Evolutionary conservation across 2,797 vertebrate genomes (phyloP).

Genomic region (Peromyscus melanophrys): DNA sequence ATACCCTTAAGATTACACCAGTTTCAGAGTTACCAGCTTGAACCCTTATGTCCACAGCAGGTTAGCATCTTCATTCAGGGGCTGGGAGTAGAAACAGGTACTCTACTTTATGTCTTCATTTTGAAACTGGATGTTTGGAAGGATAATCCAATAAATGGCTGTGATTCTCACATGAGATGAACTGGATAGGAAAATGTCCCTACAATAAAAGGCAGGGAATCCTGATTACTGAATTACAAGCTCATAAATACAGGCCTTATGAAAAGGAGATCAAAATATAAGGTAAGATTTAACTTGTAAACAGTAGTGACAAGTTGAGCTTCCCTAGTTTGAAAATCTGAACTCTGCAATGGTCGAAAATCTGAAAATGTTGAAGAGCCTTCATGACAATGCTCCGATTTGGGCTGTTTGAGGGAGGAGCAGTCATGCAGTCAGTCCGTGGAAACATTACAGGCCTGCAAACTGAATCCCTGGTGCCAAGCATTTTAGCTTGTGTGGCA

Average conservation of each 20-base stretch:
- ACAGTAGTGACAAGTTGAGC: neutral
- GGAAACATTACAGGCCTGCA: neutral
- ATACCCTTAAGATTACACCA: neutral
- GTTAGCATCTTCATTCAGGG: neutral
- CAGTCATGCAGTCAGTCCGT: neutral
- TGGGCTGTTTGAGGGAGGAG: neutral
- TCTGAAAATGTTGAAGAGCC: neutral
- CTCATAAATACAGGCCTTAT: slow-evolving; percentile 19
- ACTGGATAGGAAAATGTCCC: neutral
- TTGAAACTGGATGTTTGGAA: slow-evolving; percentile 16
- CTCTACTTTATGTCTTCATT: neutral
- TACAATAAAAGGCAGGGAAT: slow-evolving; percentile 6
- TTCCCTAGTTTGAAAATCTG: slow-evolving; percentile 5
- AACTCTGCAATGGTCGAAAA: neutral
- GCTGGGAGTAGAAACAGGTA: neutral
- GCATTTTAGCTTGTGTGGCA: neutral
- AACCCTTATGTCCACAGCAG: neutral
- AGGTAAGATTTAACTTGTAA: slow-evolving; percentile 24
- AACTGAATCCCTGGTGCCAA: neutral
- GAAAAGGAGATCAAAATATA: neutral
- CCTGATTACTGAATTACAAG: neutral
- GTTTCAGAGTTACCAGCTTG: neutral
- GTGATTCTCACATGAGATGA: neutral
- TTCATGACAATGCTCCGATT: neutral
- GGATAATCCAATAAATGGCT: neutral